A percentile compares a stretch with the other conserved stretches of the same genome.
These are phyloP conservation scores for Phrynocephalus guinanensis DNA, from an alignment of 2,797 vertebrate genomes.

Conservation along the genomic window DNA sequence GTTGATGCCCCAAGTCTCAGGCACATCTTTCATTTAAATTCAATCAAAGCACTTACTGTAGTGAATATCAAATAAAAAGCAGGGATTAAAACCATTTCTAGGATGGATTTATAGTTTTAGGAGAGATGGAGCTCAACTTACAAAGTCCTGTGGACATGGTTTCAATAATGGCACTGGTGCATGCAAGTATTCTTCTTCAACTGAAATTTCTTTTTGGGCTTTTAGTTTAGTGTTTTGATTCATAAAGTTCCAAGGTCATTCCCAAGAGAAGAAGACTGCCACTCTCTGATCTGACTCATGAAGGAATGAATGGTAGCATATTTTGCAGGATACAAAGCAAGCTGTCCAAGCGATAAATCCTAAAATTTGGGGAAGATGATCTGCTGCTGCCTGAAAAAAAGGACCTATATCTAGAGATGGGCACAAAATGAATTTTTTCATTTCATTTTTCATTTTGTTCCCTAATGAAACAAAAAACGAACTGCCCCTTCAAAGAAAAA, in stretches of 20 bases:
- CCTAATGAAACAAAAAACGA: no score
- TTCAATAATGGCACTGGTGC: conserved; percentile 10
- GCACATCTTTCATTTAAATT: conserved; percentile 32
- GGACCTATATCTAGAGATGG: no score
- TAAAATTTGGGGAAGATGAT: not conserved
- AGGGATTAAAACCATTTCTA: conserved; percentile 22
- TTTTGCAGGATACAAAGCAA: not conserved
- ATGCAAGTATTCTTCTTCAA: not conserved
- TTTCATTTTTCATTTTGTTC: no score
- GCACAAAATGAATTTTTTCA: no score
- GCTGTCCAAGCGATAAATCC: not conserved
- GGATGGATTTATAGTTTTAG: conserved; percentile 17
- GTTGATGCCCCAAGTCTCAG: not conserved
- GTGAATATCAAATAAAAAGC: conserved; percentile 16
- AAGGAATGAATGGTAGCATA: not conserved
- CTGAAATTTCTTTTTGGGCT: conserved; percentile 7
- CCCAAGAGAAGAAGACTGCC: not conserved
- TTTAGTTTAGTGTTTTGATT: not conserved
- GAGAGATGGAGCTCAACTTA: conserved; percentile 16
- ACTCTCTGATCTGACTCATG: not conserved
- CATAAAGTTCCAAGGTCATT: not conserved
- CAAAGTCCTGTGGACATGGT: conserved; percentile 3
- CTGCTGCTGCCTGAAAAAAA: not conserved
- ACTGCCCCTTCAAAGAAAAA: no score
- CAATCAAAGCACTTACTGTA: conserved; percentile 5